These are phyloP conservation scores for Alca torda DNA, from an alignment of 2,797 vertebrate genomes.

Conservation along the genomic window DNA sequence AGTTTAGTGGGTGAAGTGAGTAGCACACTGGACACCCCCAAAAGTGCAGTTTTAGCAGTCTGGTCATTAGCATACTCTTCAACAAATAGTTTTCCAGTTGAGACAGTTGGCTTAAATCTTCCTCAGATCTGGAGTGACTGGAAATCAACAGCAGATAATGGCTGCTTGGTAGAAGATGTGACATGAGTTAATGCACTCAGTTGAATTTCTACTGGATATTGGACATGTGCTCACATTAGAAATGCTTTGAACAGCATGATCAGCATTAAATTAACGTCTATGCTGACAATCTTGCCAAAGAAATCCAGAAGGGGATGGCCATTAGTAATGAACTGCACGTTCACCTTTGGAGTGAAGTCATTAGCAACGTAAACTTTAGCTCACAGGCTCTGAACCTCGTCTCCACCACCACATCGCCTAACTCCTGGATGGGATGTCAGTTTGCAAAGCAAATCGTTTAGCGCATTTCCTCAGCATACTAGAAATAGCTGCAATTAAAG, in stretches of 20 bases:
- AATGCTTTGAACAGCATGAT: slow-evolving; percentile 11
- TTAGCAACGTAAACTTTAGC: slow-evolving; percentile 7
- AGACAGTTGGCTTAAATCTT: slow-evolving; percentile 17
- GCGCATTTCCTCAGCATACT: background rate
- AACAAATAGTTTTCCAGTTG: background rate
- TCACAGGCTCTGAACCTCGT: background rate
- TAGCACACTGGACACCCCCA: background rate
- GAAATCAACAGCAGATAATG: slow-evolving; percentile 41
- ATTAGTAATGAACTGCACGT: background rate
- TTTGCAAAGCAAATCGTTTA: background rate
- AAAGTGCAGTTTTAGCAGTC: background rate
- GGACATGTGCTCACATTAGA: background rate
- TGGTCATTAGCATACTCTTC: background rate
- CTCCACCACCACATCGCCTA: background rate
- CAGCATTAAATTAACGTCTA: background rate
- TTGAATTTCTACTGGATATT: slow-evolving; percentile 28
- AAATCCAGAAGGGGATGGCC: background rate
- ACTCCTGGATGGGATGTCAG: background rate
- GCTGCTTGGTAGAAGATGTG: slow-evolving; percentile 12
- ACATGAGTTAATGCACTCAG: slow-evolving; percentile 31
- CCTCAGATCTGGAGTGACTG: background rate
- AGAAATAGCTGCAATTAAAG: background rate
- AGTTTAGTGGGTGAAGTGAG: background rate
- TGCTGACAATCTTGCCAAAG: slow-evolving; percentile 3
- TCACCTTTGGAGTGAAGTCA: background rate